Base-by-base conservation (phyloP, 2,888 invertebrate genomes). In the Adineta ricciae region DNA sequence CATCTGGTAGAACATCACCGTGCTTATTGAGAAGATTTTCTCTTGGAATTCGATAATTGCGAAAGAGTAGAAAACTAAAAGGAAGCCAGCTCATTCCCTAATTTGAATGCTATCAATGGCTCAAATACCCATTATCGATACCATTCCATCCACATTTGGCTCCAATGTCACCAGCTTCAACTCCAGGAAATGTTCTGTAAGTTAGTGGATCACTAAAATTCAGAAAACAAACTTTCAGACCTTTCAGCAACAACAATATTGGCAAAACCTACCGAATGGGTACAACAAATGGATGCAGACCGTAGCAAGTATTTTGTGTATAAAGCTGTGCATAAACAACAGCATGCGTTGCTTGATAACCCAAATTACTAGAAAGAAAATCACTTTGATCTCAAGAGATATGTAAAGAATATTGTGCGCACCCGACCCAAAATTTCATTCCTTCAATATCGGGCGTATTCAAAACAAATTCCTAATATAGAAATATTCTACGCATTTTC, bases 91-190 rank as follows among this genome's bases (percentile, higher is more conserved):
- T 46, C 8, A 8, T 8, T 11, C 11, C 5, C 11, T 46, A 46
- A 8, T 11, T 46, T 46, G 5, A 46, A 46, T 5, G 5, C 11
- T 46, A 46, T 46, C 46, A 46, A 46, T 46, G 46, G 11, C 11
- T 11, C 5, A 46, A 46, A 46, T 88, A 95, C 94, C 97, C 97
- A 91, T 97, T 97, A 90, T 97, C 97, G 72, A 97, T 91, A 4
- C 96, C 96, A 90, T 97, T 95, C 19, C 96, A 92, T 0, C 95
- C 96, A 73, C 95, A 92, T 91, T 97, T 97, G 90, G 94, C 94
- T 0, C 97, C 97, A 91, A 97, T 93, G 89, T 97, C 97, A 0
- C 96, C 96, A 0, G 96, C 94, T 0, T 92, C 93, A 0, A 97
- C 93, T 0, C 96, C 96, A 0, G 95, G 93, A 88, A 88, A 86